Evolutionary conservation across 2,797 vertebrate genomes (phyloP).

Genomic region (Hoplostethus atlanticus): DNA sequence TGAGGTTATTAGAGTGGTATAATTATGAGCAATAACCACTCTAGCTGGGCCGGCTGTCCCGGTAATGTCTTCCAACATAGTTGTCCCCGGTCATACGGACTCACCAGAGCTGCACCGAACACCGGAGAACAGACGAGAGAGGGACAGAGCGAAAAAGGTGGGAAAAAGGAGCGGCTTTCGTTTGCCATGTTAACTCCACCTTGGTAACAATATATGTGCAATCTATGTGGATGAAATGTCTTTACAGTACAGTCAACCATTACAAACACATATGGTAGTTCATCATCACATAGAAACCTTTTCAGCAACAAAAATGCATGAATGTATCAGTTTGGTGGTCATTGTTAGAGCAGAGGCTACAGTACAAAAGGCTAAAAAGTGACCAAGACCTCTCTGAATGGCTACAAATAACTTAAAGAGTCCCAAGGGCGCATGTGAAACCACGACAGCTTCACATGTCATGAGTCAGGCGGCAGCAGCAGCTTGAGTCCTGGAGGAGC

Average conservation of each 20-base stretch:
- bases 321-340: slow-evolving; percentile 25
- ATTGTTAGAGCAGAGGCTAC: slow-evolving; percentile 11
- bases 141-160: slow-evolving; percentile 28
- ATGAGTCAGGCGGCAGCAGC: slow-evolving; percentile 41
- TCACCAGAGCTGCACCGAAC: slow-evolving; percentile 30
- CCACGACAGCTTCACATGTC: slow-evolving; percentile 31
- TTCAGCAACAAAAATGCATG: slow-evolving; percentile 27
- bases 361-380: slow-evolving; percentile 60
- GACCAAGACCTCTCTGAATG: slow-evolving; percentile 29
- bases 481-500: slow-evolving; percentile 68
- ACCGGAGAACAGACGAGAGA: slow-evolving; percentile 40
- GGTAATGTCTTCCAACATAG: slow-evolving; percentile 47
- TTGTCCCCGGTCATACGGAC: slow-evolving; percentile 20
- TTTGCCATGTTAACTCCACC: slow-evolving; percentile 48
- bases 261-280: background rate
- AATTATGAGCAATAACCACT: slow-evolving; percentile 69
- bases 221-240: slow-evolving; percentile 10
- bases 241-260: too few species aligned
- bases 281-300: slow-evolving; percentile 12
- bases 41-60: slow-evolving; percentile 63
- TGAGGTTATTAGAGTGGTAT: slow-evolving; percentile 55
- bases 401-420: slow-evolving; percentile 74
- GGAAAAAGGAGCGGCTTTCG: slow-evolving; percentile 58
- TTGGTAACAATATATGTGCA: slow-evolving; percentile 47
- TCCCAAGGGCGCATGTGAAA: slow-evolving; percentile 57